Evolutionary conservation across 2,113 vertebrate genomes (phyloP), one percentile per base, ranked within the genome.

Genomic region (Eudorcas thomsonii): DNA sequence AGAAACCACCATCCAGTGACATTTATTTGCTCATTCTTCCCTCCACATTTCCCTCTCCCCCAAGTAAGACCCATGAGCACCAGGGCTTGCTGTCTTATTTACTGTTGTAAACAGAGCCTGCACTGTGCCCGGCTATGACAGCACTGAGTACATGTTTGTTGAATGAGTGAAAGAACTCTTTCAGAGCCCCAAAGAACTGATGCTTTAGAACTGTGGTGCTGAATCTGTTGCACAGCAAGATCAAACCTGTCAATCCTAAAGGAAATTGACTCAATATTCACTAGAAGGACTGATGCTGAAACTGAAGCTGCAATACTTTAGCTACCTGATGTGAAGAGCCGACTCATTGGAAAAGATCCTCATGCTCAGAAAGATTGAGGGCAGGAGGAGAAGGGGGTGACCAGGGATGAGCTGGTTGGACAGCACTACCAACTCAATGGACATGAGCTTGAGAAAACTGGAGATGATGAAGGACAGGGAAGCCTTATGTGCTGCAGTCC

Each of bases 81-180:
- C 36, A n/a, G 50, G 78, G 15, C 33, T 88, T 26, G 48, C 81
- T 33, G 28, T 78, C 36, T 91, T 43, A 13, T 23, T 36, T 3
- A 15, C 52, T 23, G 6, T 5, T 87, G 23, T 39, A 45, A 50
- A 28, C 15, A 26, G n/a, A 50, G 77, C 26, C 91, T 43, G 33
- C 16, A 19, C 28, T 3, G 9, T 62, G 16, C 91, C 52, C 17
- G 6, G 7, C 43, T 23, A 5, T 1, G 3, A n/a, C 0, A 54
- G 43, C 43, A 50, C 30, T 1, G 14, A 25, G 28, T 1, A 9
- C 17, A 2, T 0, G 2, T 26, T 59, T 59, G 23, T 81, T 54
- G 85, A 82, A n/a, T n/a, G 55, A 94, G 55, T 85, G 14, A 88
- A 81, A 45, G 59, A 43, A 36, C 5, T 62, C 62, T 39, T 80